These are phyloP conservation scores for Galerucella nymphaeae DNA, from an alignment of 2,888 invertebrate species.

Conservation along the genomic window DNA sequence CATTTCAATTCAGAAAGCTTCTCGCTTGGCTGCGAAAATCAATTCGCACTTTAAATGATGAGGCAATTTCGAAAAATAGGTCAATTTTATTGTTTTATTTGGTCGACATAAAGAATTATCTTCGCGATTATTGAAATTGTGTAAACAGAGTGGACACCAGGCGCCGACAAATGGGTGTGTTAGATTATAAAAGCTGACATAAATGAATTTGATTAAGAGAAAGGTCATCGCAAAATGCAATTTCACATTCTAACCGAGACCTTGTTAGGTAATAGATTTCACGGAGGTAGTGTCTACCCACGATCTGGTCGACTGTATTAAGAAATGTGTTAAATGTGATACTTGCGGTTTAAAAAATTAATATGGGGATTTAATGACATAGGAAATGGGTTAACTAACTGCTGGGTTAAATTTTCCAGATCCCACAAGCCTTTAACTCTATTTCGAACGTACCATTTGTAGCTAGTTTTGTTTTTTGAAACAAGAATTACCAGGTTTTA, in stretches of 20 bases:
- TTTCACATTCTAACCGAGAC: conserved; percentile 45
- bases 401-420: too few relatives aligned
- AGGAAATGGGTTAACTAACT: not conserved
- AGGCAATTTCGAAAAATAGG: conserved; percentile 4
- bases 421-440: too few relatives aligned
- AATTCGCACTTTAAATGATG: not conserved
- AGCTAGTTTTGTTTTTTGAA: not conserved
- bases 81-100: not conserved
- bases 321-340: conserved; percentile 26
- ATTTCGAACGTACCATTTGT: not conserved
- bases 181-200: not conserved
- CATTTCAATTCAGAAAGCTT: not conserved
- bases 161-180: conserved; percentile 17
- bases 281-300: conserved; percentile 40
- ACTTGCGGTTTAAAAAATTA: not conserved
- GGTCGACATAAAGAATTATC: not conserved
- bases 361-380: not conserved
- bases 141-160: conserved; percentile 2
- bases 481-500: not conserved
- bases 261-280: conserved; percentile 43
- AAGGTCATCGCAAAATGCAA: conserved; percentile 42
- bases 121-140: not conserved
- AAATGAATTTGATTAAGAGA: conserved; percentile 47
- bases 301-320: conserved; percentile 25
- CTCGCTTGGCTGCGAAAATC: not conserved